Percentiles rank a stretch among this genome's conserved stretches.
These are phyloP conservation scores for Drosophila pruinosa DNA, from an alignment of 1,140 invertebrate species.

Conservation along the genomic window DNA sequence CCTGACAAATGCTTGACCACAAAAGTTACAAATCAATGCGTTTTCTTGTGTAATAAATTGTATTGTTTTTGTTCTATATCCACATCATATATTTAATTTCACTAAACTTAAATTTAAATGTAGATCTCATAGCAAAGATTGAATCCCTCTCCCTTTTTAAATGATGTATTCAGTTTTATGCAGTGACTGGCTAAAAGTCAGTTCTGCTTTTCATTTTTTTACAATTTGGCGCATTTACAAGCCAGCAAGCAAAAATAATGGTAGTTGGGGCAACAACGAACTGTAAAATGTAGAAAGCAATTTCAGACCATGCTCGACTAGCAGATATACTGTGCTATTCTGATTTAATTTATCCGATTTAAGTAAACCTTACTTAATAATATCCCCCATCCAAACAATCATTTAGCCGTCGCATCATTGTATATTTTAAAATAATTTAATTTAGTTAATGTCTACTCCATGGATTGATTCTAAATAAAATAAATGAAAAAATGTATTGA, in stretches of 20 bases:
- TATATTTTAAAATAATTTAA: no score
- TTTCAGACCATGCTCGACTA: background rate
- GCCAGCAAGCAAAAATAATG: slow-evolving; percentile 37
- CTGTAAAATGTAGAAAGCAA: background rate
- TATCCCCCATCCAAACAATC: no score
- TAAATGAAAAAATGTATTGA: no score
- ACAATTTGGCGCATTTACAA: slow-evolving; percentile 27
- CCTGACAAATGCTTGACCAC: background rate
- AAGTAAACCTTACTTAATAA: background rate
- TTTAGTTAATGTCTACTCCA: no score
- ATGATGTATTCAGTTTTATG: background rate
- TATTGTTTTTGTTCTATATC: background rate
- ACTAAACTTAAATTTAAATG: background rate
- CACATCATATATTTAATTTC: background rate
- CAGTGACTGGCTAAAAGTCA: background rate
- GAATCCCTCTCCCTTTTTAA: background rate
- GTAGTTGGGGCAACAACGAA: background rate
- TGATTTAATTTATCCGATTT: background rate
- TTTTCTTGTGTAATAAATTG: slow-evolving; percentile 4
- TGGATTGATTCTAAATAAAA: no score
- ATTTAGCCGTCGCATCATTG: no score
- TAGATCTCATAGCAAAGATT: background rate
- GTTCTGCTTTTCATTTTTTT: slow-evolving; percentile 5
- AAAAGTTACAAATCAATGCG: background rate
- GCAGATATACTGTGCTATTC: background rate